A percentile compares a stretch with the other conserved stretches of the same genome.
Conservation (phyloP, 2,797 vertebrate genomes). For the Oophaga sylvatica region DNA sequence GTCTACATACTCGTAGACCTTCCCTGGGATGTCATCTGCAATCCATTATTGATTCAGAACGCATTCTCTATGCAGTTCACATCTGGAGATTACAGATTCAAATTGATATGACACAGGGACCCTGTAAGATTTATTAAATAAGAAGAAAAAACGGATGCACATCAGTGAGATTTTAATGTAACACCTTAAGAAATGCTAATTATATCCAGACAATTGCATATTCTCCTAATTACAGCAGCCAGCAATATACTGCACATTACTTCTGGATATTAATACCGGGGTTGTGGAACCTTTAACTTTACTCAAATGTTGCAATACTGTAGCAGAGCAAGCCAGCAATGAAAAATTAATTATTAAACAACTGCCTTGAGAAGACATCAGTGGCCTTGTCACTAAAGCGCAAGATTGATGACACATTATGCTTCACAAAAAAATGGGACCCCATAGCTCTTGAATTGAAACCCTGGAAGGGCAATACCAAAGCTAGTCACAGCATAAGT, state of each 20-base stretch:
- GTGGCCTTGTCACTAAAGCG: constrained; percentile 71
- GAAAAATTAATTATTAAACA: constrained; percentile 82
- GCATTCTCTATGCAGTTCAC: constrained; percentile 62
- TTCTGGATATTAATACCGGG: constrained; percentile 75
- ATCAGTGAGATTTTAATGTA: constrained; percentile 48
- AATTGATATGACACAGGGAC: constrained; percentile 69
- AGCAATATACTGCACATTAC: constrained; percentile 66
- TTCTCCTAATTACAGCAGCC: constrained; percentile 61
- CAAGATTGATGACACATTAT: constrained; percentile 73
- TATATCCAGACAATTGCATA: constrained; percentile 59
- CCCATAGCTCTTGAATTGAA: constrained; percentile 70
- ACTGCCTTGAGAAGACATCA: constrained; percentile 73
- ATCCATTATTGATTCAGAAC: constrained; percentile 68
- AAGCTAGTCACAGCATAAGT: constrained; percentile 73
- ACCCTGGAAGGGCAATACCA: constrained; percentile 71
- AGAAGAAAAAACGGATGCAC: constrained; percentile 54
- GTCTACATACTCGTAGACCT: constrained; percentile 63
- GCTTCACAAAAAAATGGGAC: constrained; percentile 65
- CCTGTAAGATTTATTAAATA: constrained; percentile 63
- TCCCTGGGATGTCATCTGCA: constrained; percentile 62
- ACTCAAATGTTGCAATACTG: constrained; percentile 76
- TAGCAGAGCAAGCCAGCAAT: constrained; percentile 75
- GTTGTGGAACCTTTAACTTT: constrained; percentile 73
- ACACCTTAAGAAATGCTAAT: constrained; percentile 55
- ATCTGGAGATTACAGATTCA: constrained; percentile 69